Conservation (phyloP, 2,888 invertebrate genomes). For the Pyralis farinalis region DNA sequence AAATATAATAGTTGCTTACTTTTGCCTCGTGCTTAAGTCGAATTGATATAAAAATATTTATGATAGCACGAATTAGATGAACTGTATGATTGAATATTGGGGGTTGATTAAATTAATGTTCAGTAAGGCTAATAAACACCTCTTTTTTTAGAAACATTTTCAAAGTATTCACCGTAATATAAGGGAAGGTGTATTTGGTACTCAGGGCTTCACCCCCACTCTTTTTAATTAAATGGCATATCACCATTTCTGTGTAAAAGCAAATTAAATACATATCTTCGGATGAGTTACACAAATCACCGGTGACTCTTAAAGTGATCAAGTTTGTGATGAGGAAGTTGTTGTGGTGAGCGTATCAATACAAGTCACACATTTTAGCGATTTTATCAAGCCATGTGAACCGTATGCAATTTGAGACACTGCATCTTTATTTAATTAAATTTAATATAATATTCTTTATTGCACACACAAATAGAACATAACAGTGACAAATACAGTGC, state of each 20-base stretch:
- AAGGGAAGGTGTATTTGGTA: neutral
- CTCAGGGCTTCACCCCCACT: neutral
- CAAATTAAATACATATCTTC: conserved; percentile 21
- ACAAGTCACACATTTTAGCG: neutral
- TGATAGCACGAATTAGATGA: too few relatives aligned
- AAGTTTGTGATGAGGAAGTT: conserved; percentile 18
- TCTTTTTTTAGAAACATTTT: neutral
- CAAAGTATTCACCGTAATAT: neutral
- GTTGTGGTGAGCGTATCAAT: conserved; percentile 4
- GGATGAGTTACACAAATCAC: conserved; percentile 16
- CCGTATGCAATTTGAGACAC: too few relatives aligned
- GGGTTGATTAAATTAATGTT: too few relatives aligned
- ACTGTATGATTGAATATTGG: too few relatives aligned
- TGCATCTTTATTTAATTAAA: too few relatives aligned
- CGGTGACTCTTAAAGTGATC: conserved; percentile 19
- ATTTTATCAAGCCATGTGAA: conserved; percentile 1
- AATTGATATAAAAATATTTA: too few relatives aligned
- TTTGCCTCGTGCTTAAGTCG: too few relatives aligned
- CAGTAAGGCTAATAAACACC: too few relatives aligned
- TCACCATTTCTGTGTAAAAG: conserved; percentile 14
- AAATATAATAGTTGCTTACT: too few relatives aligned
- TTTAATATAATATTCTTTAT: too few relatives aligned
- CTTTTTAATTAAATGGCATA: conserved; percentile 8
- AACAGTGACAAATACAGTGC: too few relatives aligned
- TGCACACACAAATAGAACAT: too few relatives aligned